Conservation (phyloP, 2,888 invertebrate species). For the Tetragonisca angustula region DNA sequence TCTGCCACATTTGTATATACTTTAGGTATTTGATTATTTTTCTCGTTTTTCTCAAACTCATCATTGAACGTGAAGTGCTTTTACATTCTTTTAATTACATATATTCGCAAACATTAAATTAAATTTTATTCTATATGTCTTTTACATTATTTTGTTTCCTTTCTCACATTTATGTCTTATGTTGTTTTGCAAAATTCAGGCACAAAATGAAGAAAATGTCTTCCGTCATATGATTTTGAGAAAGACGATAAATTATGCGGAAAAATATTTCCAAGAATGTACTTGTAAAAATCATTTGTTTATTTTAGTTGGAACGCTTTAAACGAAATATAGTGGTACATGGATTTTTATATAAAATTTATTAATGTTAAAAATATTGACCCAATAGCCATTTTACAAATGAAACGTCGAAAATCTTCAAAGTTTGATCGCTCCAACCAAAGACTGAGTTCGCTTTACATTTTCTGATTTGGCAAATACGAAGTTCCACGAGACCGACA, state of each 20-base stretch:
- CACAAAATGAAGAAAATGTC: constrained; percentile 9
- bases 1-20: constrained; percentile 71
- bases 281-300: constrained; percentile 70
- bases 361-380: constrained; percentile 73
- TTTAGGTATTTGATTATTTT: constrained; percentile 66
- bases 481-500: constrained; percentile 65
- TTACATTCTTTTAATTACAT: constrained; percentile 1
- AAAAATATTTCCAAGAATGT: constrained; percentile 61
- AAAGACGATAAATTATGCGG: constrained; percentile 65
- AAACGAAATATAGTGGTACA: constrained; percentile 73
- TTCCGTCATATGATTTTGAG: constrained; percentile 65
- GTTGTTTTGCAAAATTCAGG: constrained; percentile 3
- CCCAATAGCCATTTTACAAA: constrained; percentile 70
- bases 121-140: constrained; percentile 3
- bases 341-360: constrained; percentile 76
- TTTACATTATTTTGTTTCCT: background rate
- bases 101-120: background rate
- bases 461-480: constrained; percentile 73
- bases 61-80: constrained; percentile 26
- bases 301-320: constrained; percentile 74
- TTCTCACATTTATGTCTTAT: background rate
- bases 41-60: constrained; percentile 72
- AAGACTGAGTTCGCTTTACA: constrained; percentile 76
- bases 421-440: constrained; percentile 73
- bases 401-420: constrained; percentile 63